Evolutionary conservation across 2,888 invertebrate species (phyloP), one percentile per base, ranked within the genome.

Genomic region (Hydrotaea cyrtoneurina): DNA sequence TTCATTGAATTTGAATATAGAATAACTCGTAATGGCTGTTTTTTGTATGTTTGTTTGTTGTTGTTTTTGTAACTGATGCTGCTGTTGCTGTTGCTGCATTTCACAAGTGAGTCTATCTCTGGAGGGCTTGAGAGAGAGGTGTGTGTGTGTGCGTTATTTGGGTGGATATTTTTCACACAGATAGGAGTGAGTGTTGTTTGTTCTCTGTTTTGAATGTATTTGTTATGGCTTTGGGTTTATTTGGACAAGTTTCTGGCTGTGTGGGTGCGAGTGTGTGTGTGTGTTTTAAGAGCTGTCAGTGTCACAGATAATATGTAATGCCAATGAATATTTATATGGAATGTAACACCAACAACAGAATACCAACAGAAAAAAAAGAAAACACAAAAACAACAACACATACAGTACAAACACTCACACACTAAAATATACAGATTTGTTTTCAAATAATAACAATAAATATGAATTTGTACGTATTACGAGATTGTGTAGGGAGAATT

Each of bases 1-100:
- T 83, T 66, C 59, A 80, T 77, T 74, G 77, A 77, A 80, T 59
- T 79, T 83, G 73, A 73, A 79, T 76, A 79, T 39, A 21, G 69
- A 69, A 76, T 76, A 73, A 69, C 69, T 46, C 21, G 23, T 21
- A 69, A 69, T 46, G 69, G 23, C 31, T 13, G 2, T 17, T 26
- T 31, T 78, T 53, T 73, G n/a, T n/a, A n/a, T 72, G n/a, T 78
- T 57, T 73, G 64, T 66, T 50, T 73, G 72, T 11, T n/a, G n/a
- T n/a, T n/a, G n/a, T n/a, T n/a, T n/a, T n/a, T n/a, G n/a, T n/a
- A n/a, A n/a, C n/a, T n/a, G n/a, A n/a, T n/a, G n/a, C n/a, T n/a
- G n/a, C n/a, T n/a, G n/a, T 36, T 69, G 72, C 21, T 72, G 62
- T 21, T 74, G 55, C 66, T 73, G 26, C 36, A 64, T n/a, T 69